Conservation (phyloP, 1,140 invertebrate genomes). For the Drosophila ananassae region DNA sequence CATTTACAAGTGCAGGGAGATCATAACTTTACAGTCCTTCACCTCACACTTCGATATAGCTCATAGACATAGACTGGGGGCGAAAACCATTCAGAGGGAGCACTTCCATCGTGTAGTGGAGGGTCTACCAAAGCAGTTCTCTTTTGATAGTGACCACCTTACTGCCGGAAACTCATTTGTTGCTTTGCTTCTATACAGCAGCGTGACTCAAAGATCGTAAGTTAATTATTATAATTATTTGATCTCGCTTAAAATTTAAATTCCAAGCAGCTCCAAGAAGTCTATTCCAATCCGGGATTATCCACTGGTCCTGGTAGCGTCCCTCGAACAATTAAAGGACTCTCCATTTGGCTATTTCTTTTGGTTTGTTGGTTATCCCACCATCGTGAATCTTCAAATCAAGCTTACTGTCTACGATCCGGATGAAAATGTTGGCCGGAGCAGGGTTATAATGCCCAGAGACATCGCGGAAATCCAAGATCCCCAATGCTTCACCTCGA, state of each 20-base stretch:
- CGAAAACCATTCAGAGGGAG: too few relatives aligned
- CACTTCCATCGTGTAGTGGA: background rate
- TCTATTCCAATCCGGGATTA: background rate
- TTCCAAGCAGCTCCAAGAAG: background rate
- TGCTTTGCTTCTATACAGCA: slow-evolving; percentile 5
- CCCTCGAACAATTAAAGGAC: background rate
- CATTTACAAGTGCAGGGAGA: background rate
- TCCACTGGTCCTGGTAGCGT: slow-evolving; percentile 4
- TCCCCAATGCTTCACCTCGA: background rate
- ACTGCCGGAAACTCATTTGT: slow-evolving; percentile 7
- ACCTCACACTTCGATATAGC: background rate
- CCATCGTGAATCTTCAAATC: background rate
- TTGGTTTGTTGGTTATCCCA: slow-evolving; percentile 4
- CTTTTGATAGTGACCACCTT: background rate
- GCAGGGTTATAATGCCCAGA: background rate
- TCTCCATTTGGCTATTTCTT: background rate
- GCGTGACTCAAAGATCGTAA: background rate
- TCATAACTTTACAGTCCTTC: background rate
- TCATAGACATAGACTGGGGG: background rate
- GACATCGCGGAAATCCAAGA: background rate
- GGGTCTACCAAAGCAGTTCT: slow-evolving; percentile 9
- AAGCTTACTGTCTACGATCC: slow-evolving; percentile 13
- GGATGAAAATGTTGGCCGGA: background rate
- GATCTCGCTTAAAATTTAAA: too few relatives aligned
- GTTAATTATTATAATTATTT: background rate